Percentiles rank a stretch among this genome's conserved stretches.
These are phyloP conservation scores for Boloria euphrosyne DNA, from an alignment of 2,888 invertebrate species.

Conservation along the genomic window DNA sequence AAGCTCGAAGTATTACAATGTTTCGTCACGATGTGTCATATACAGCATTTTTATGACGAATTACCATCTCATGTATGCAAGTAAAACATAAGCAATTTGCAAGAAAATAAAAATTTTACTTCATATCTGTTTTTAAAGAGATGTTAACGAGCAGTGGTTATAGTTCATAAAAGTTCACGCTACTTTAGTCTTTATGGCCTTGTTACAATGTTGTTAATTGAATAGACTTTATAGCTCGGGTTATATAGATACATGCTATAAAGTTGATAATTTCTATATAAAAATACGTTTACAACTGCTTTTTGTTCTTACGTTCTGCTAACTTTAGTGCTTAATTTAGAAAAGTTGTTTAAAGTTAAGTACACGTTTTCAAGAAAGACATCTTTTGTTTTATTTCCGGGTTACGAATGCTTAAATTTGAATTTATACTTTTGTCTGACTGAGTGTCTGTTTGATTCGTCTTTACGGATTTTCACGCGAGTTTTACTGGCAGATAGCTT, in stretches of 20 bases:
- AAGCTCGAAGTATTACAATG: no score
- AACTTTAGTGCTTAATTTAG: not conserved
- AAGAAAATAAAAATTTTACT: slow-evolving; percentile 11
- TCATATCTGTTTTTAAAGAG: slow-evolving; percentile 25
- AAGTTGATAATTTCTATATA: slow-evolving; percentile 18
- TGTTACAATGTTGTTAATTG: slow-evolving; percentile 34
- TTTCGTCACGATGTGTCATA: no score
- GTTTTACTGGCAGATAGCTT: no score
- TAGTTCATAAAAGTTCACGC: slow-evolving; percentile 31
- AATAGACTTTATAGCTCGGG: slow-evolving; percentile 27
- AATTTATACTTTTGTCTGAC: not conserved
- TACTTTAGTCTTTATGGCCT: slow-evolving; percentile 27
- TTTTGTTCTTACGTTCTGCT: not conserved
- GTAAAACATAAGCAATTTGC: not conserved
- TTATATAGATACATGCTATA: slow-evolving; percentile 14
- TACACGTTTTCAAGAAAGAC: no score
- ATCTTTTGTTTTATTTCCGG: no score
- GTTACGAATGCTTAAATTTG: not conserved
- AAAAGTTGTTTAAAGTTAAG: not conserved
- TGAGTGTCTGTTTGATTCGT: no score
- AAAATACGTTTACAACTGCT: slow-evolving; percentile 9
- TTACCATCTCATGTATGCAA: not conserved
- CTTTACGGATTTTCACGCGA: no score
- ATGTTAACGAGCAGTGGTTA: slow-evolving; percentile 24
- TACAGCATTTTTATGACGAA: not conserved